Evolutionary conservation across 2,888 invertebrate species (phyloP).

Genomic region (Lymantria monacha): DNA sequence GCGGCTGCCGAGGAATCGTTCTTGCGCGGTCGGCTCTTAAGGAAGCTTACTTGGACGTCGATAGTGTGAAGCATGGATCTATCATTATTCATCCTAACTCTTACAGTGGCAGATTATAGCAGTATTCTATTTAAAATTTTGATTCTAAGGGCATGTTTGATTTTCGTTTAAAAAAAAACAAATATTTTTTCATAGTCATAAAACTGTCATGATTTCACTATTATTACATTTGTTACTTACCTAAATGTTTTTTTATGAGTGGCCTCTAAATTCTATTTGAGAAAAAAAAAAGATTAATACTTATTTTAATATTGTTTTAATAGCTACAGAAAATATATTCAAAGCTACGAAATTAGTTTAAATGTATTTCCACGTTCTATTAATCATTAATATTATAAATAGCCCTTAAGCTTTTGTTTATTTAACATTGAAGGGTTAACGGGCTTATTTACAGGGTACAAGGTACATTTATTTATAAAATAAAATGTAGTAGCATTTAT

Average conservation of each 20-base stretch:
- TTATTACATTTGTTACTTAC: slow-evolving; percentile 10
- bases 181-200: slow-evolving; percentile 5
- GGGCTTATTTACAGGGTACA: too few species aligned
- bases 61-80: too few species aligned
- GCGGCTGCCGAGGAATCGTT: too few species aligned
- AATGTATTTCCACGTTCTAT: slow-evolving; percentile 2
- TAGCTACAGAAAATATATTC: slow-evolving; percentile 4
- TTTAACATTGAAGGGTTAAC: too few species aligned
- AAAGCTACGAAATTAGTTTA: slow-evolving; percentile 2
- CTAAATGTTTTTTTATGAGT: slow-evolving; percentile 14
- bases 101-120: too few species aligned
- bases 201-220: slow-evolving; percentile 9
- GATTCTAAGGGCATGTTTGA: not conserved
- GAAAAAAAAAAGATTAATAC: slow-evolving; percentile 16
- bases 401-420: too few species aligned
- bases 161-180: not conserved
- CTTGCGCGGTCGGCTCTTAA: too few species aligned
- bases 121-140: too few species aligned
- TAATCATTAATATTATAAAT: not conserved
- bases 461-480: too few species aligned
- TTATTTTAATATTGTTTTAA: slow-evolving; percentile 21
- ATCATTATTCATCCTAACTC: too few species aligned
- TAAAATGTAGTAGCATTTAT: too few species aligned
- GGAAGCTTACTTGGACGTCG: too few species aligned
- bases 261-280: slow-evolving; percentile 20